Evolutionary conservation across 2,113 vertebrate genomes (phyloP).

Genomic region (Chamaea fasciata): DNA sequence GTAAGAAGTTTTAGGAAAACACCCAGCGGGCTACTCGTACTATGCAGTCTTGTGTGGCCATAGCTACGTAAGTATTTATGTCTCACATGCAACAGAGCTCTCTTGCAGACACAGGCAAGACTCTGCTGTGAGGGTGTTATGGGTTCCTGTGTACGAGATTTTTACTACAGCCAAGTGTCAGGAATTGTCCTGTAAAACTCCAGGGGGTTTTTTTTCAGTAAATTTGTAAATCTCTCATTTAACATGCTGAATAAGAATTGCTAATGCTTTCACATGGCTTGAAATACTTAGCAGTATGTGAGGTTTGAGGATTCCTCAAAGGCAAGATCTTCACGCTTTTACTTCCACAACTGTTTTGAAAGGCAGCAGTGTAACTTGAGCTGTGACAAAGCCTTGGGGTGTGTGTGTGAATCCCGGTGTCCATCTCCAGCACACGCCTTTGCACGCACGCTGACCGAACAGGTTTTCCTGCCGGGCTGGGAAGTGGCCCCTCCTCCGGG

Average conservation of each 20-base stretch:
- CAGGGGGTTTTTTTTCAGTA: background rate
- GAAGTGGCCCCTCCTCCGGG: background rate
- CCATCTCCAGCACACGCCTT: background rate
- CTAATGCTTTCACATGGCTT: background rate
- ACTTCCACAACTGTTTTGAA: background rate
- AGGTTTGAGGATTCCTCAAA: background rate
- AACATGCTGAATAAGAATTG: background rate
- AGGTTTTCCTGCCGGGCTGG: background rate
- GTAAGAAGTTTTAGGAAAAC: background rate
- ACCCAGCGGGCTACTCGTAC: background rate
- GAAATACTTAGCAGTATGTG: background rate
- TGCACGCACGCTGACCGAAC: background rate
- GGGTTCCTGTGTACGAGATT: background rate
- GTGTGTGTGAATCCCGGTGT: background rate
- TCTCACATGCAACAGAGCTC: background rate
- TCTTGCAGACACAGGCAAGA: background rate
- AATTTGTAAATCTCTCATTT: background rate
- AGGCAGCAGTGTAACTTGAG: background rate
- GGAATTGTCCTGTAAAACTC: background rate
- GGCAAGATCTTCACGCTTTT: background rate
- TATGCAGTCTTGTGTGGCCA: background rate
- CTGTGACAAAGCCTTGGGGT: background rate
- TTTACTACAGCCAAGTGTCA: background rate
- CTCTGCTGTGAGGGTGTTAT: background rate
- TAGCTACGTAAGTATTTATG: fast-evolving